phyloP scores from a whole-genome alignment of 2,797 vertebrate species.

The Simalia tracyae region DNA sequence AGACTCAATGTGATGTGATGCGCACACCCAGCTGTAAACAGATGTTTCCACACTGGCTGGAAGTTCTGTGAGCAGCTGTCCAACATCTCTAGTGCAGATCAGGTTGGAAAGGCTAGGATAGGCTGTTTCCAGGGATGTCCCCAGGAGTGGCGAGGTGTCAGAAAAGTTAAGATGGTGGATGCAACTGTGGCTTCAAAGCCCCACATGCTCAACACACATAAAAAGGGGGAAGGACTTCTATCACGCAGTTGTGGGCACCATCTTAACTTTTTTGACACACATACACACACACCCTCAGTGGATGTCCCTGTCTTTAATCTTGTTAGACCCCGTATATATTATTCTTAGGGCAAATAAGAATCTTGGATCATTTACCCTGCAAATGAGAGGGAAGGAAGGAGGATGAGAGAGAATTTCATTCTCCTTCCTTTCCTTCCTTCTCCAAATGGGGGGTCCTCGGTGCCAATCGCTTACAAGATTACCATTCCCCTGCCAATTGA shows the following conservation, averaged over 20 bases:
- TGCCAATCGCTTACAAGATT: constrained; percentile 22
- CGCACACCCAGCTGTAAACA: too few relatives aligned
- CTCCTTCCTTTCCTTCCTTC: neutral
- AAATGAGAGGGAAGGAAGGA: neutral
- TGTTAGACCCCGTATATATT: neutral
- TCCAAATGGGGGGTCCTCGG: neutral
- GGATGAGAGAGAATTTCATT: neutral
- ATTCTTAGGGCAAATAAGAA: neutral
- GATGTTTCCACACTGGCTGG: neutral
- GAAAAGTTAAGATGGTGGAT: too few relatives aligned
- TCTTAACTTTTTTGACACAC: neutral
- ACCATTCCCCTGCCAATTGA: constrained; percentile 44
- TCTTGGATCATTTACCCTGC: neutral
- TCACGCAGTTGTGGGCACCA: too few relatives aligned
- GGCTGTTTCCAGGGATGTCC: too few relatives aligned
- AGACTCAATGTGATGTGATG: too few relatives aligned
- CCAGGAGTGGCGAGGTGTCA: too few relatives aligned
- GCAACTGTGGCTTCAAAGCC: too few relatives aligned
- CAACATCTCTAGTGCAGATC: neutral
- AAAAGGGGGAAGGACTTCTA: too few relatives aligned
- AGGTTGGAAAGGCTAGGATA: too few relatives aligned
- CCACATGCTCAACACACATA: too few relatives aligned
- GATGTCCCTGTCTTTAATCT: neutral
- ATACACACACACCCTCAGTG: neutral
- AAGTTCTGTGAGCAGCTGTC: neutral